Percentiles rank a stretch among this genome's conserved stretches.
These are phyloP conservation scores for Cliona cf. orientalis DNA, from an alignment of 37 sponge, comb jelly and placozoan genomes.

Conservation along the genomic window DNA sequence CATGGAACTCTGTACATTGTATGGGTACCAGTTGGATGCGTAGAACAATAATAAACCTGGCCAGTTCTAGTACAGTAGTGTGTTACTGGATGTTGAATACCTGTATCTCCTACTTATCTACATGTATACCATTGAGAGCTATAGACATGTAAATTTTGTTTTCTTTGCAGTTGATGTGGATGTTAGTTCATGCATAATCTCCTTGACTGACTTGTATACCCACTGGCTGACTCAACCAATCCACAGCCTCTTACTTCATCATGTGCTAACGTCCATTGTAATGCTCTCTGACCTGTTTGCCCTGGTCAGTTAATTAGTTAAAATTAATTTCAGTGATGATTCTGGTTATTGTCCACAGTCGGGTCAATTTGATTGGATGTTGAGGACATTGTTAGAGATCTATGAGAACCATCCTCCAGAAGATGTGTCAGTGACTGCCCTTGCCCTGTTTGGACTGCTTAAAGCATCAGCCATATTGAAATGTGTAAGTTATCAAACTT, in stretches of 20 bases:
- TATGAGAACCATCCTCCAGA: slow-evolving; percentile 42
- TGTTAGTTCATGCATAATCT: slow-evolving; percentile 54
- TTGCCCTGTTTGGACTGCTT: slow-evolving; percentile 44
- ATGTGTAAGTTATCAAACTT: slow-evolving; percentile 32
- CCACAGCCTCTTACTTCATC: slow-evolving; percentile 31
- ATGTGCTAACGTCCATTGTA: slow-evolving; percentile 28
- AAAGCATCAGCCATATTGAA: slow-evolving; percentile 71
- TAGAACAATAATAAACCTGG: not conserved
- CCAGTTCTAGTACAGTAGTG: too few relatives aligned
- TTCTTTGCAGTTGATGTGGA: slow-evolving; percentile 69
- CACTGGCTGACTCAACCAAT: slow-evolving; percentile 63
- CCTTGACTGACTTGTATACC: slow-evolving; percentile 61
- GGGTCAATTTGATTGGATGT: slow-evolving; percentile 80
- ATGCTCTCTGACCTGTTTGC: slow-evolving; percentile 67
- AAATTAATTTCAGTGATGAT: not conserved
- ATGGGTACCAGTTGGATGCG: not conserved
- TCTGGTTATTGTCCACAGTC: slow-evolving; percentile 15
- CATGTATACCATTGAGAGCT: too few relatives aligned
- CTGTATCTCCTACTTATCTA: too few relatives aligned
- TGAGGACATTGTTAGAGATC: slow-evolving; percentile 45
- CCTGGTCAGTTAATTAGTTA: slow-evolving; percentile 1
- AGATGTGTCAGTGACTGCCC: slow-evolving; percentile 31
- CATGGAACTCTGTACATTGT: not conserved
- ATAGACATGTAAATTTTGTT: too few relatives aligned
- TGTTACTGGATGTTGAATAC: too few relatives aligned